phyloP scores from a whole-genome alignment of 2,888 invertebrate genomes.

The Watsonalla binaria region DNA sequence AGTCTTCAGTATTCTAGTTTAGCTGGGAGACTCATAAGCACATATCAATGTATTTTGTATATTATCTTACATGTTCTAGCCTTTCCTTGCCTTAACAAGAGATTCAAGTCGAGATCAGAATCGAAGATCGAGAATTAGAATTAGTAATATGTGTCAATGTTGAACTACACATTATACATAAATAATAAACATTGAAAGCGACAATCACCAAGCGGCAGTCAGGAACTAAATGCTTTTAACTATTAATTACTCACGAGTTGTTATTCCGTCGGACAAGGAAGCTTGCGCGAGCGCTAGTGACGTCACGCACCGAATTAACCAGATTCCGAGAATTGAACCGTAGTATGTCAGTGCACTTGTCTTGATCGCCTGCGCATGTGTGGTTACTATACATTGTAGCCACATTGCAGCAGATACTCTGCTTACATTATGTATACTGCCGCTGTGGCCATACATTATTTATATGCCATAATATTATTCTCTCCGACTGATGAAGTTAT shows the following conservation, averaged over 20 bases:
- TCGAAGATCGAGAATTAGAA: no score
- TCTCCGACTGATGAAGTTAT: no score
- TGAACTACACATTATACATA: not conserved
- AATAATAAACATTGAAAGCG: slow-evolving; percentile 1
- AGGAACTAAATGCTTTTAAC: slow-evolving; percentile 26
- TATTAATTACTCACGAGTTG: slow-evolving; percentile 38
- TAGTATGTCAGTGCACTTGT: slow-evolving; percentile 67
- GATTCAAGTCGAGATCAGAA: no score
- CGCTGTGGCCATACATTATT: not conserved
- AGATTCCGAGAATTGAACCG: slow-evolving; percentile 65
- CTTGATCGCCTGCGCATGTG: slow-evolving; percentile 59
- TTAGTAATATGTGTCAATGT: not conserved
- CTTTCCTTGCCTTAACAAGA: no score
- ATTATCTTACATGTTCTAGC: no score
- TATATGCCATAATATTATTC: not conserved
- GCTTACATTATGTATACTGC: not conserved
- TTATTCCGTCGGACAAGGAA: slow-evolving; percentile 53
- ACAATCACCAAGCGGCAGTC: slow-evolving; percentile 3
- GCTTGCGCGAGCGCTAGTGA: slow-evolving; percentile 40
- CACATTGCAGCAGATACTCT: slow-evolving; percentile 4
- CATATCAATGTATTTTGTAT: no score
- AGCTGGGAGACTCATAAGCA: no score
- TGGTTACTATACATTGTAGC: slow-evolving; percentile 40
- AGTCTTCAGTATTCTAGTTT: no score
- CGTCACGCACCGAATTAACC: slow-evolving; percentile 72